Evolutionary conservation across 2,113 vertebrate genomes (phyloP), one percentile per base, ranked within the genome.

Genomic region (Pleuronectes platessa): DNA sequence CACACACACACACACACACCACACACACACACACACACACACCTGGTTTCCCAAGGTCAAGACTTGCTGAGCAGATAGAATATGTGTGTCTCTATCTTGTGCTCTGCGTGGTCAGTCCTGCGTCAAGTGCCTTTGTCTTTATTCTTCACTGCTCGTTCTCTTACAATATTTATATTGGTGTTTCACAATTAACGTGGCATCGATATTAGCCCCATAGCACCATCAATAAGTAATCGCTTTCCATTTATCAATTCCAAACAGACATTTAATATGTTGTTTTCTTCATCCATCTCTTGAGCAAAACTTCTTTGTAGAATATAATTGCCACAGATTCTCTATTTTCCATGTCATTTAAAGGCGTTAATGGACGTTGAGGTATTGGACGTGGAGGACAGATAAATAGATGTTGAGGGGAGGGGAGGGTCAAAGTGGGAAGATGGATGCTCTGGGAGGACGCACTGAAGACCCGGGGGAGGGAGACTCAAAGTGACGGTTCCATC

Each of bases 11-110:
- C 35, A 37, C 35, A 37, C 35, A 37, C 7, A 37, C 9, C n/a
- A 37, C 31, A 35, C 31, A 35, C 31, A 35, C 31, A 35, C 18
- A 35, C 74, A 61, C 27, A 70, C 60, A 56, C 49, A 74, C 45
- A 64, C 31, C 62, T 64, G 58, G 53, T 78, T 71, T 79, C 61
- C 35, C 61, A 71, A 84, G 53, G 71, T 69, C 58, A 67, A 35
- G 63, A 71, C 59, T 7, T 64, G 67, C 71, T 54, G 74, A 74
- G 75, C 70, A 83, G 26, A 26, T 62, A 40, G 1, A 31, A 3
- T 64, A 7, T 63, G 15, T 49, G 10, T 63, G 15, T 49, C 13
- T 23, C 18, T 17, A 23, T 24, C 37, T 27, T 59, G 7, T 56
- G 54, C 5, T 24, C 23, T 12, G 23, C 3, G 14, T 54, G 53